These are phyloP conservation scores for Poecilia picta DNA, from an alignment of 2,797 vertebrate genomes.

Conservation along the genomic window DNA sequence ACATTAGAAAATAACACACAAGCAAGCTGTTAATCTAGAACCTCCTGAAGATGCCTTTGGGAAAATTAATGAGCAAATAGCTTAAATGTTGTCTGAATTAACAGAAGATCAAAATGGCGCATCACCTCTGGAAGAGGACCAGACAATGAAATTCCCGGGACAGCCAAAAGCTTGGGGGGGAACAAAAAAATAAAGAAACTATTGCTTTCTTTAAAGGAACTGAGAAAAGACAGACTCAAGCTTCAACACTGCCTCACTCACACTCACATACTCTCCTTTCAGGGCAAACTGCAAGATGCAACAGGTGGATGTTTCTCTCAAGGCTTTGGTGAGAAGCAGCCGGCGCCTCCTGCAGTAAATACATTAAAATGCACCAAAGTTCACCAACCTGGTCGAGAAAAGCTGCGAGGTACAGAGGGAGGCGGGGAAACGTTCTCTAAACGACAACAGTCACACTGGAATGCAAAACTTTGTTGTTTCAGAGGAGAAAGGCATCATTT, in stretches of 20 bases:
- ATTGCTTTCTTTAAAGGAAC: slow-evolving; percentile 79
- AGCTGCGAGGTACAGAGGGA: slow-evolving; percentile 62
- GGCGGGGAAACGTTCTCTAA: slow-evolving; percentile 1
- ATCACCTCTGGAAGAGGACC: slow-evolving; percentile 44
- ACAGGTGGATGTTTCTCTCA: slow-evolving; percentile 29
- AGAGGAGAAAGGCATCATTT: slow-evolving; percentile 28
- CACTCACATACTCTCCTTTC: slow-evolving; percentile 11
- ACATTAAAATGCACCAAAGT: slow-evolving; percentile 38
- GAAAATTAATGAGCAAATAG: slow-evolving; percentile 32
- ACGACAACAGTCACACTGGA: slow-evolving; percentile 46
- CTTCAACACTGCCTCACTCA: not conserved
- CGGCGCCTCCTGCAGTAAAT: slow-evolving; percentile 33
- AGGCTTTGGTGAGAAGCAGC: slow-evolving; percentile 64
- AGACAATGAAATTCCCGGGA: slow-evolving; percentile 24
- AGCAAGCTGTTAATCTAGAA: slow-evolving; percentile 33
- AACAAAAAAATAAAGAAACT: slow-evolving; percentile 43
- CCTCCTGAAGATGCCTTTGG: slow-evolving; percentile 55
- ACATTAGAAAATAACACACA: slow-evolving; percentile 45
- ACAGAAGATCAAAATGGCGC: slow-evolving; percentile 45
- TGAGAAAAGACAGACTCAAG: slow-evolving; percentile 44
- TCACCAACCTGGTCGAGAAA: slow-evolving; percentile 43
- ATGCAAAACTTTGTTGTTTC: slow-evolving; percentile 48
- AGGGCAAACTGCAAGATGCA: slow-evolving; percentile 14
- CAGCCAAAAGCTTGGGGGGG: slow-evolving; percentile 19
- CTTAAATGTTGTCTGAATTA: not conserved